Evolutionary conservation across 2,113 vertebrate species (phyloP).

Genomic region (Phylloscopus trochiloides): DNA sequence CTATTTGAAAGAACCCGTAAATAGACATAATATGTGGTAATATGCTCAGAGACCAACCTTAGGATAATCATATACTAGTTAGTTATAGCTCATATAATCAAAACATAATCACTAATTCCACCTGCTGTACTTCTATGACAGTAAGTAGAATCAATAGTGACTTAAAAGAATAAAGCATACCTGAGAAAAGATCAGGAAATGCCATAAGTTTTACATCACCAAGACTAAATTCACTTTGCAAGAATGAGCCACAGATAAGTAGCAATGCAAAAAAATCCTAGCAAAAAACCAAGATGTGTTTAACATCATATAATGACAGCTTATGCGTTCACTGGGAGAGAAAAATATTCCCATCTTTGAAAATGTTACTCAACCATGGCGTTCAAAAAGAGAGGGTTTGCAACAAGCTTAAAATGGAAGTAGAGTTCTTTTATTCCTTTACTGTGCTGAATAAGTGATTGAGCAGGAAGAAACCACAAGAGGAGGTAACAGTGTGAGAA

Average conservation of each 20-base stretch:
- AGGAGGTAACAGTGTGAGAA: neutral
- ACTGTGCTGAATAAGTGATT: neutral
- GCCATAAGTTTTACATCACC: neutral
- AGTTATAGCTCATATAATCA: neutral
- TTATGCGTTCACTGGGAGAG: neutral
- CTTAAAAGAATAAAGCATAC: neutral
- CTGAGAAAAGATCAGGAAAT: neutral
- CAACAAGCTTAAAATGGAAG: neutral
- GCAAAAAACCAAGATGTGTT: neutral
- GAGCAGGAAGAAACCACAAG: neutral
- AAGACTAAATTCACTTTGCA: neutral
- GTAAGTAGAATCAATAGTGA: neutral
- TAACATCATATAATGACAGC: neutral
- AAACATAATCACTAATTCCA: neutral
- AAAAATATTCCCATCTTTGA: neutral
- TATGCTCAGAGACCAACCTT: neutral
- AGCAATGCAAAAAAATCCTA: neutral
- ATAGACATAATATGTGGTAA: neutral
- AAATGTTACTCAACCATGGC: fast-evolving
- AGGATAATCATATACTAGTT: neutral
- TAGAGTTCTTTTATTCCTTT: neutral
- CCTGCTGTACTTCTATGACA: neutral
- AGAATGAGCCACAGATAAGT: neutral
- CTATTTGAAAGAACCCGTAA: neutral
- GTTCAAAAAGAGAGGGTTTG: neutral